phyloP scores from a whole-genome alignment of 2,888 invertebrate species.

The Gymnoscelis rufifasciata region DNA sequence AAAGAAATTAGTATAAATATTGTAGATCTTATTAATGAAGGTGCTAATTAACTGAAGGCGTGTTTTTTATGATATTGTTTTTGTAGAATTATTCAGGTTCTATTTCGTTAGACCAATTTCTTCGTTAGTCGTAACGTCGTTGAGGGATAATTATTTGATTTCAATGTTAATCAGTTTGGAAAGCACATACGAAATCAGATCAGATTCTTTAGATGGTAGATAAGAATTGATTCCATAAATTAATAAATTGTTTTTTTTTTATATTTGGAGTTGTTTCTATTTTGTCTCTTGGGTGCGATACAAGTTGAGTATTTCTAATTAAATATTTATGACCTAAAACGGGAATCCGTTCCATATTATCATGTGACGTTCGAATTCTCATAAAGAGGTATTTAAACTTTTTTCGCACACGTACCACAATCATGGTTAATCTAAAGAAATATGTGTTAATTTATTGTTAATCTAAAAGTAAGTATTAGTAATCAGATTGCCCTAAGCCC shows the following conservation, averaged over 20 bases:
- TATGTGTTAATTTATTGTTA: too few relatives aligned
- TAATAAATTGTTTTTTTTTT: too few relatives aligned
- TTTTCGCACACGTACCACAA: too few relatives aligned
- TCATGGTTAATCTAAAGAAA: too few relatives aligned
- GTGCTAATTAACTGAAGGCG: constrained; percentile 28
- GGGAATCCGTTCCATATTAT: too few relatives aligned
- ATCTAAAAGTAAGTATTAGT: neutral
- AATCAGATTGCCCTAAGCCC: neutral
- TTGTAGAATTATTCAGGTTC: constrained; percentile 22
- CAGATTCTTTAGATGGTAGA: neutral
- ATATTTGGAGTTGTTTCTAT: too few relatives aligned
- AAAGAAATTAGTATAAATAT: constrained; percentile 17
- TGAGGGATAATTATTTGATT: neutral
- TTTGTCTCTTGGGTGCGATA: too few relatives aligned
- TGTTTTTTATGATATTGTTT: constrained; percentile 23
- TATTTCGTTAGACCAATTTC: constrained; percentile 9
- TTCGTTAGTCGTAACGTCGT: neutral
- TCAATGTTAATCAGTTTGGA: neutral
- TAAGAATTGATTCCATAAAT: too few relatives aligned
- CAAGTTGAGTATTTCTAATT: too few relatives aligned
- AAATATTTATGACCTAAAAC: too few relatives aligned
- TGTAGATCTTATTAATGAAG: constrained; percentile 24
- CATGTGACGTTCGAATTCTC: neutral
- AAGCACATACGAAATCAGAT: neutral
- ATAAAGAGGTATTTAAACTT: neutral